A percentile compares a stretch with the other conserved stretches of the same genome.
Evolutionary conservation across 2,888 invertebrate species (phyloP).

Genomic region (Geotrupes spiniger): DNA sequence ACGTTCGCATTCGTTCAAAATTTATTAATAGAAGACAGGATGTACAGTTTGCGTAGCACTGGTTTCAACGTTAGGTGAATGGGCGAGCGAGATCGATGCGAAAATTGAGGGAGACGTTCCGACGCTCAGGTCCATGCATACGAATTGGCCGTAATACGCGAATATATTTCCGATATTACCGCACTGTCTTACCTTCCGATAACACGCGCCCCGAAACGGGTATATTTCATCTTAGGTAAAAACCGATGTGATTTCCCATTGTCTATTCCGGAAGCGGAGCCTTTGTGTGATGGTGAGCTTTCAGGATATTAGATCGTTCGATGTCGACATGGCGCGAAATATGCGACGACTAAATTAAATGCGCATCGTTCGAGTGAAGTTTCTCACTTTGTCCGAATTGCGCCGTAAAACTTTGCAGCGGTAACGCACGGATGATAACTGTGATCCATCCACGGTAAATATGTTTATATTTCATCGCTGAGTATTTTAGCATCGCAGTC

Average conservation of each 20-base stretch:
- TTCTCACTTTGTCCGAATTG: too few species aligned
- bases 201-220: conserved; percentile 34
- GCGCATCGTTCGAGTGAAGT: too few species aligned
- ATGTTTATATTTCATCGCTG: too few species aligned
- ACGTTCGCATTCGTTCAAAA: too few species aligned
- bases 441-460: too few species aligned
- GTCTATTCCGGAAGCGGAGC: conserved; percentile 22
- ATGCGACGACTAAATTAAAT: too few species aligned
- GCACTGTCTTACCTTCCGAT: conserved; percentile 42
- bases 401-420: too few species aligned
- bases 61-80: background rate
- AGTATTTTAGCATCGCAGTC: too few species aligned
- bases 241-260: conserved; percentile 30
- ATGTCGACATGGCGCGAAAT: too few species aligned
- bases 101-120: conserved; percentile 24
- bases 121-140: conserved; percentile 39
- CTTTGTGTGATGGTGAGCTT: conserved; percentile 2
- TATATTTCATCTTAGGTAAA: conserved; percentile 36
- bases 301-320: background rate
- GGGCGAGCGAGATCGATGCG: conserved; percentile 15
- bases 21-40: too few species aligned
- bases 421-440: too few species aligned
- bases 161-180: conserved; percentile 44
- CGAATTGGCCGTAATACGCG: conserved; percentile 42
- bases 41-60: too few species aligned